Evolutionary conservation across 2,888 invertebrate genomes (phyloP), one percentile per base, ranked within the genome.

Genomic region (Stegophylla sp.): DNA sequence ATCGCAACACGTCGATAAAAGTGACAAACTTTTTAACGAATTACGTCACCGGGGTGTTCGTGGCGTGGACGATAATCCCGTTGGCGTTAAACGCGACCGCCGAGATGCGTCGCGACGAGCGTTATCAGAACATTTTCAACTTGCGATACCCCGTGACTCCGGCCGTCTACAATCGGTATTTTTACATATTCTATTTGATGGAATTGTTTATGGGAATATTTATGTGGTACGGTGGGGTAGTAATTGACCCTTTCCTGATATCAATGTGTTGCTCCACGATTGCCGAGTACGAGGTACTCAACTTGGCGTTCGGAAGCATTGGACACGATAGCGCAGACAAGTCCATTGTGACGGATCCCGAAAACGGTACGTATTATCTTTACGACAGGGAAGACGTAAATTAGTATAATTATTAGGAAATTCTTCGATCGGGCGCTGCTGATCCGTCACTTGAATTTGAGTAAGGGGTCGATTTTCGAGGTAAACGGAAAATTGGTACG

Each of bases 211-310:
- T 34, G 34, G 51, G 15, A 28, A 3, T 20, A 2, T 71, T 53
- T n/a, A 0, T 67, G 7, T 48, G 23, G 7, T 48, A 67, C 41
- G 26, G 48, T 48, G 26, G 45, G 48, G 26, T 67, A 9, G 10
- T 67, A 10, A 48, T 67, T 1, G 67, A 67, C 4, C 23, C 17
- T 26, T 67, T 48, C n/a, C 20, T 67, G 10, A 67, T 67, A 67
- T 67, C 67, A 3, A 26, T 67, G 9, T 67, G 67, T 5, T 67
- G 45, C 45, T 17, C n/a, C 17, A n/a, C 23, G 10, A 67, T 48
- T 15, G 48, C 45, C 12, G 45, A 48, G 5, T 67, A 48, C 9
- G 45, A 67, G 26, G 67, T 67, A 1, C 23, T 67, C n/a, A 48
- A 45, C 1, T 5, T 7, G 10, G 23, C 67, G 26, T 67, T 48